Evolutionary conservation across 2,888 invertebrate genomes (phyloP).

Genomic region (Agelastica alni): DNA sequence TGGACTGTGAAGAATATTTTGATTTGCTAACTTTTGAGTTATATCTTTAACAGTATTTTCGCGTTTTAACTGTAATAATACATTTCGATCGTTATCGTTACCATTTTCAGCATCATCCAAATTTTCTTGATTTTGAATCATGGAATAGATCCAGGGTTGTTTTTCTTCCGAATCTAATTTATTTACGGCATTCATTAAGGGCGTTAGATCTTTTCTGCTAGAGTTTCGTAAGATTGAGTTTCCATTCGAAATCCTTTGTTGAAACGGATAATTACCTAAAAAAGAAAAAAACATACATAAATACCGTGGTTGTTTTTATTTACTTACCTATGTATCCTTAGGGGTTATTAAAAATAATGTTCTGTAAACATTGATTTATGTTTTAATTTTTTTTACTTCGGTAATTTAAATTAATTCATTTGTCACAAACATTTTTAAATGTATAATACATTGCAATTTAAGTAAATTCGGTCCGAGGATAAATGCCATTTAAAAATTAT

Average conservation of each 20-base stretch:
- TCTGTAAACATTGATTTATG: too few species aligned
- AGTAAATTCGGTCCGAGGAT: too few species aligned
- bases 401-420: too few species aligned
- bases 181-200: conserved; percentile 62
- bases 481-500: too few species aligned
- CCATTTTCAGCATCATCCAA: conserved; percentile 58
- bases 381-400: too few species aligned
- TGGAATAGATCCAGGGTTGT: conserved; percentile 53
- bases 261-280: conserved; percentile 64
- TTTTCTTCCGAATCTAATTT: conserved; percentile 62
- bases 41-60: conserved; percentile 89
- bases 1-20: conserved; percentile 63
- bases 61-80: conserved; percentile 72
- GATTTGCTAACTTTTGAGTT: conserved; percentile 80
- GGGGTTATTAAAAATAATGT: too few species aligned
- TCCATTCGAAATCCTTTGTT: conserved; percentile 66
- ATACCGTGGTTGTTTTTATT: too few species aligned
- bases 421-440: too few species aligned
- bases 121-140: conserved; percentile 41
- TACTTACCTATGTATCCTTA: too few species aligned
- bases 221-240: conserved; percentile 57
- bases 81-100: conserved; percentile 59
- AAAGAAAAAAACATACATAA: conserved; percentile 21
- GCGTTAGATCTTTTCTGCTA: conserved; percentile 61
- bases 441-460: too few species aligned